A percentile compares a stretch with the other conserved stretches of the same genome.
These are phyloP conservation scores for Tapirus indicus DNA, from an alignment of 2,797 vertebrate species.

Conservation along the genomic window DNA sequence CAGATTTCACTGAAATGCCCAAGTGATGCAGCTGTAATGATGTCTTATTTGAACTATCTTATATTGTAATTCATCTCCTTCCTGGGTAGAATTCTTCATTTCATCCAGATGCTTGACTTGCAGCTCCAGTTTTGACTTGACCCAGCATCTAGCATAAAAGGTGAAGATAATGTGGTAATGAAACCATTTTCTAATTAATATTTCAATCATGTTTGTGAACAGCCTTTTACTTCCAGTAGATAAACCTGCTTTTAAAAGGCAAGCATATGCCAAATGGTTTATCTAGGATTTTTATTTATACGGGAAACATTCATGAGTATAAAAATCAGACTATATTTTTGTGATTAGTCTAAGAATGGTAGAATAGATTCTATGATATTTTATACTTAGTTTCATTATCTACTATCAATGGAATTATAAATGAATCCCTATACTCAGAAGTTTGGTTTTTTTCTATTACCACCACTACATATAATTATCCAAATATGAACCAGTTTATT, in stretches of 20 bases:
- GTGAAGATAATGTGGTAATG: not conserved
- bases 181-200: slow-evolving; percentile 66
- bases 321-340: slow-evolving; percentile 51
- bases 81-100: not conserved
- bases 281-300: not conserved
- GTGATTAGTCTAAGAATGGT: not conserved
- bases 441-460: not conserved
- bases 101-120: slow-evolving; percentile 37
- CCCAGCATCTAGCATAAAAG: slow-evolving; percentile 54
- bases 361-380: not conserved
- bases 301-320: not conserved
- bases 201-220: slow-evolving; percentile 59
- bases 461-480: not conserved
- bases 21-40: slow-evolving; percentile 22
- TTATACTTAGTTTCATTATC: not conserved
- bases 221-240: slow-evolving; percentile 9
- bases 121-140: slow-evolving; percentile 51
- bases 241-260: slow-evolving; percentile 41
- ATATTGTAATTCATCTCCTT: slow-evolving; percentile 18
- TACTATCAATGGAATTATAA: not conserved
- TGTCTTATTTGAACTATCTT: not conserved
- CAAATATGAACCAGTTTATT: not conserved
- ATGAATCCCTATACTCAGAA: not conserved
- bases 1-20: not conserved
- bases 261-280: slow-evolving; percentile 35